Base-by-base conservation (phyloP, 2,113 vertebrate species). In the Lipotes vexillifer region DNA sequence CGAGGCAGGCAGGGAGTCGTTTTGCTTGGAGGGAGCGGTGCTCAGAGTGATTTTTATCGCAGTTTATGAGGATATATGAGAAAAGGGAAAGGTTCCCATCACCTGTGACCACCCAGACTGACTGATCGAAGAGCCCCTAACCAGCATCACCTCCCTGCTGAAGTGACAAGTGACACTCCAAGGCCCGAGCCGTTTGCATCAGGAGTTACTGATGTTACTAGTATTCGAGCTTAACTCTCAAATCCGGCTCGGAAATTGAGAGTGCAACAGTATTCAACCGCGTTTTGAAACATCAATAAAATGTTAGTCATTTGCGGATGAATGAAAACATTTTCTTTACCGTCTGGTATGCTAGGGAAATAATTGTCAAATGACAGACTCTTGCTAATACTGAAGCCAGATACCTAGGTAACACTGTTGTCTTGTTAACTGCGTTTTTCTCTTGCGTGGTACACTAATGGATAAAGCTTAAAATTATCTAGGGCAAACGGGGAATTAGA, bases 291-390 rank as follows among this genome's bases (percentile, higher is more conserved):
- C 83, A 93, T 31, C 98, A 92, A 96, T 90, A 97, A 94, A 98
- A 88, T 88, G 90, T 66, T 57, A 93, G 96, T 97, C 93, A 68
- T 94, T n/a, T 59, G 97, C 93, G 97, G 94, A 97, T 96, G 98
- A 98, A 97, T 88, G 98, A 97, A 98, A 98, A 98, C 98, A 98
- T 98, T 98, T 97, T 98, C 98, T 90, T 98, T 97, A 41, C 98
- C 98, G 97, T 98, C 98, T 98, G 98, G 90, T 44, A 88, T 80
- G 31, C 95, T 84, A 96, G 93, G 94, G 96, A 96, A 98, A 97
- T 98, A 97, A 98, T 98, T 98, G 98, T 98, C 96, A 91, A 96
- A 95, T 66, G 97, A 93, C 98, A 98, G 98, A 85, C 97, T 98
- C 97, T 97, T 77, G 0, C 98, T 98, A 97, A 98, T 97, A 96